Conservation (phyloP, 64 coral and sea anemone species). For the Dendrophyllia cribrosa region DNA sequence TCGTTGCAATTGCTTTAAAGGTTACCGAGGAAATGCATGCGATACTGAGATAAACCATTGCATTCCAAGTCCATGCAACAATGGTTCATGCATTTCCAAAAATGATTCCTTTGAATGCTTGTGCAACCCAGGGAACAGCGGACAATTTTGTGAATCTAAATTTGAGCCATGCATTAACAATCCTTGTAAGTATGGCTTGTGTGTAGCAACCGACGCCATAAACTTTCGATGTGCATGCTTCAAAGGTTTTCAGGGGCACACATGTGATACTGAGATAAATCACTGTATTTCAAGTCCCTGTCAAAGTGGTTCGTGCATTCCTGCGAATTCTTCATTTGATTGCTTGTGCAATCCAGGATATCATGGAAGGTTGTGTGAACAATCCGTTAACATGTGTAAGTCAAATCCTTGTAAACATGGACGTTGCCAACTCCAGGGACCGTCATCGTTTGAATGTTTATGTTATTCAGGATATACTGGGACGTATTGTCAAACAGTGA, state of each 20-base stretch:
- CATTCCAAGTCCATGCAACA: constrained; percentile 36
- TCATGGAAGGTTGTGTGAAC: background rate
- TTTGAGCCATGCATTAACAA: constrained; percentile 40
- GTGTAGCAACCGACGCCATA: background rate
- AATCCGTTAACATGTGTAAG: background rate
- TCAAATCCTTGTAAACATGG: constrained; percentile 66
- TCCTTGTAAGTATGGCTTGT: constrained; percentile 69
- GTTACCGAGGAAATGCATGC: constrained; percentile 64
- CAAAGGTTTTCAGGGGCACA: constrained; percentile 58
- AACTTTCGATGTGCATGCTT: constrained; percentile 64
- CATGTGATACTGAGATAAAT: constrained; percentile 55
- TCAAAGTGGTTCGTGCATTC: constrained; percentile 51
- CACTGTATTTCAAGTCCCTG: constrained; percentile 49
- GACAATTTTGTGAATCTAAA: constrained; percentile 46
- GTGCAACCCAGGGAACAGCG: constrained; percentile 51
- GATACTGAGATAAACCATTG: constrained; percentile 49
- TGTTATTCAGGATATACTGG: constrained; percentile 62
- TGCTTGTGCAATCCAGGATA: constrained; percentile 58
- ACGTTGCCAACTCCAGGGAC: constrained; percentile 33
- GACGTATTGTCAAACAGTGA: constrained; percentile 34
- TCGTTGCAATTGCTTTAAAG: constrained; percentile 65
- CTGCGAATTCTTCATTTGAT: constrained; percentile 42
- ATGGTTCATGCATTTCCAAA: constrained; percentile 45
- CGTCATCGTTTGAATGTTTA: constrained; percentile 20
- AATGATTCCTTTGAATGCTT: constrained; percentile 66